Conservation (phyloP, 2,797 vertebrate species). For the Steatocranus sp. region DNA sequence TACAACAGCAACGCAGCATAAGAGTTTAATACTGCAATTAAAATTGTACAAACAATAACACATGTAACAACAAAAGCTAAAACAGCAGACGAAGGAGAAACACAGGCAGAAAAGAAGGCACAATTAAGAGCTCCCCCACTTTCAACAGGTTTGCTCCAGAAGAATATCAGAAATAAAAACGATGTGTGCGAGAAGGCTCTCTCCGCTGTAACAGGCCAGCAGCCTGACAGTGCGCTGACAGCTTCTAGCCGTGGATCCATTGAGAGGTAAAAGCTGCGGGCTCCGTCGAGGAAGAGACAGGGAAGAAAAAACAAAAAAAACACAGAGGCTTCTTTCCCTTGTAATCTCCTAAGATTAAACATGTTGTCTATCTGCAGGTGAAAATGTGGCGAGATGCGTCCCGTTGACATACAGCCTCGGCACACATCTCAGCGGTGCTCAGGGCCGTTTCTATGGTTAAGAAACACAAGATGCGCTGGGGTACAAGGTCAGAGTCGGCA, state of each 20-base stretch:
- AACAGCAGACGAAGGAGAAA: background rate
- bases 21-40: background rate
- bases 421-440: constrained; percentile 37
- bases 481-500: constrained; percentile 32
- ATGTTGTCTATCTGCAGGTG: constrained; percentile 62
- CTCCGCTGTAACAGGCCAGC: constrained; percentile 27
- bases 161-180: constrained; percentile 17
- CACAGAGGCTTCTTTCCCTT: constrained; percentile 34
- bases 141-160: constrained; percentile 8
- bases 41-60: background rate
- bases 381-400: constrained; percentile 42
- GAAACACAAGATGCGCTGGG: constrained; percentile 17
- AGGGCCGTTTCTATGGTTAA: constrained; percentile 1
- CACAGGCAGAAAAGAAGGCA: background rate
- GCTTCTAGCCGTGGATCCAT: constrained; percentile 35
- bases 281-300: constrained; percentile 34
- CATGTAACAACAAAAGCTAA: background rate
- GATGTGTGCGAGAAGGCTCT: constrained; percentile 8
- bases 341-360: constrained; percentile 70
- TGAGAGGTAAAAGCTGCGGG: constrained; percentile 28
- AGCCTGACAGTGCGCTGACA: constrained; percentile 53
- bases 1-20: background rate
- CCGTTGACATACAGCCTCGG: constrained; percentile 43
- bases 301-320: background rate
- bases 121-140: background rate